phyloP scores from a whole-genome alignment of 2,113 vertebrate species.

The Colius striatus region DNA sequence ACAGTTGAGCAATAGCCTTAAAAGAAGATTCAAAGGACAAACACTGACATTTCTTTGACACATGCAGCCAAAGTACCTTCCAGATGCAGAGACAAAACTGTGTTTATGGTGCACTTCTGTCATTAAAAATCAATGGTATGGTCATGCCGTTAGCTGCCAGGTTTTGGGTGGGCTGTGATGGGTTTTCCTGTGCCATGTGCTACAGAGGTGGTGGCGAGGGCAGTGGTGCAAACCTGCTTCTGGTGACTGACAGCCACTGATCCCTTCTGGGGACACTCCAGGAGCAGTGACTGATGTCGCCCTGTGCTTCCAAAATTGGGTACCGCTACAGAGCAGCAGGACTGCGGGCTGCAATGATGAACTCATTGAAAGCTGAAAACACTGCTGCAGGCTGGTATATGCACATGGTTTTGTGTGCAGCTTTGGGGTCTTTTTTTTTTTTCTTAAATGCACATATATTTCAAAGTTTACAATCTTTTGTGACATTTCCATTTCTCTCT shows the following conservation, averaged over 20 bases:
- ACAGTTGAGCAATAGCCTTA: not conserved
- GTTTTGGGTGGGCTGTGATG: not conserved
- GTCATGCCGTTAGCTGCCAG: not conserved
- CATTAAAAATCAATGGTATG: not conserved
- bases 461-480: constrained; percentile 43
- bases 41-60: not conserved
- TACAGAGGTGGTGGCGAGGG: not conserved
- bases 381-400: not conserved
- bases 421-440: not conserved
- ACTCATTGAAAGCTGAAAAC: not conserved
- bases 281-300: not conserved
- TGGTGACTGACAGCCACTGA: not conserved
- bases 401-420: not conserved
- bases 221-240: not conserved
- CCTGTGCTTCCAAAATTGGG: not conserved
- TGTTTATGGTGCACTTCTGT: not conserved
- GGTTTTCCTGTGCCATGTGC: not conserved
- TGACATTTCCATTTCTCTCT: constrained; percentile 30
- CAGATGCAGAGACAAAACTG: not conserved
- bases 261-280: not conserved
- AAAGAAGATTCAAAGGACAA: not conserved
- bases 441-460: not conserved
- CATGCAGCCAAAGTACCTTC: not conserved
- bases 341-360: not conserved
- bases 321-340: not conserved